These are phyloP conservation scores for Prionace glauca DNA, from an alignment of 2,797 vertebrate genomes.

Conservation along the genomic window DNA sequence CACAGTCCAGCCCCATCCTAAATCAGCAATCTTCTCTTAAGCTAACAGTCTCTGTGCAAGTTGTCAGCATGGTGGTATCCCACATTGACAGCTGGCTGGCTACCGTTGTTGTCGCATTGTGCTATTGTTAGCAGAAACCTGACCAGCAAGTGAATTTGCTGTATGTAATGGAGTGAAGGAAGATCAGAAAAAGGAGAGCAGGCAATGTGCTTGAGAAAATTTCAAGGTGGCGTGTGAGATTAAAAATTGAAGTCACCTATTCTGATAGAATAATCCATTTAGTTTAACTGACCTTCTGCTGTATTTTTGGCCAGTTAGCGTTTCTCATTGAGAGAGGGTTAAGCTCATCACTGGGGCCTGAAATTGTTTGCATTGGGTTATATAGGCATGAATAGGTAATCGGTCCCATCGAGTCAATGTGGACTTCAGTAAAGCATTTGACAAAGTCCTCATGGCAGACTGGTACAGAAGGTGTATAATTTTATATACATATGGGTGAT, in stretches of 20 bases:
- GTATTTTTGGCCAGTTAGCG: background rate
- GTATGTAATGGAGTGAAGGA: background rate
- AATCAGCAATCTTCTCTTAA: background rate
- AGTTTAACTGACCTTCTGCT: no score
- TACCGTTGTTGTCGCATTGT: background rate
- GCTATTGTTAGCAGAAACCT: background rate
- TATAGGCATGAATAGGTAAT: no score
- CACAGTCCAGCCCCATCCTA: background rate
- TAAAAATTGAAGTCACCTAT: background rate
- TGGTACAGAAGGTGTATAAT: no score
- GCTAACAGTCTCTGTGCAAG: background rate
- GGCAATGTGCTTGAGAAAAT: background rate
- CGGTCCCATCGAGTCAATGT: no score
- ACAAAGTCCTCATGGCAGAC: no score
- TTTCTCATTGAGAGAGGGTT: background rate
- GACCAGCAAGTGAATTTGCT: background rate
- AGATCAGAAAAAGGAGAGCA: background rate
- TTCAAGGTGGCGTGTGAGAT: background rate
- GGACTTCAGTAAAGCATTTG: no score
- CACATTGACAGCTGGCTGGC: background rate
- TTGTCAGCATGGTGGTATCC: background rate
- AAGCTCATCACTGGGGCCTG: background rate
- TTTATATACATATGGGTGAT: no score
- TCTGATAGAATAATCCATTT: no score
- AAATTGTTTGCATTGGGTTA: no score